phyloP scores from a whole-genome alignment of 1,140 invertebrate genomes.

The Sitophilus oryzae region DNA sequence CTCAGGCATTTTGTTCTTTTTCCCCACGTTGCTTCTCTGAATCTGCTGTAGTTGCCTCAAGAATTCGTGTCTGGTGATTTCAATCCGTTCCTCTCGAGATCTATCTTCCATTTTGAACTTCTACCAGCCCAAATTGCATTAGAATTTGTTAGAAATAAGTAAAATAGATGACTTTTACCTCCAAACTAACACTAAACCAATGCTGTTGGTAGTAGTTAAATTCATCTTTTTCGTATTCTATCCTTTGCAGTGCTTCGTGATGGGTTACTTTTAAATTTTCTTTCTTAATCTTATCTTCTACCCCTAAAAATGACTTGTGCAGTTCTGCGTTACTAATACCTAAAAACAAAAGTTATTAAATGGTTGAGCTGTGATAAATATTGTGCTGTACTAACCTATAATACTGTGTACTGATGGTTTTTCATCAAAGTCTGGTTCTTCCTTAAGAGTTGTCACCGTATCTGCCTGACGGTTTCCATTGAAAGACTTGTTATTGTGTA shows the following conservation, averaged over 20 bases:
- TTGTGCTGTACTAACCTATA: slow-evolving; percentile 34
- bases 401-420: slow-evolving; percentile 39
- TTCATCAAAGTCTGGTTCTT: slow-evolving; percentile 28
- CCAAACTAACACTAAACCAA: slow-evolving; percentile 42
- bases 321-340: slow-evolving; percentile 31
- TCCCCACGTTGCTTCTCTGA: slow-evolving; percentile 37
- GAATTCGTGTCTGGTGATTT: slow-evolving; percentile 43
- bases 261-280: slow-evolving; percentile 28
- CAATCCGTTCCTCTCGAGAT: slow-evolving; percentile 41
- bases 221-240: slow-evolving; percentile 35
- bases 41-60: slow-evolving; percentile 39
- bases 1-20: slow-evolving; percentile 28
- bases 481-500: background rate
- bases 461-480: slow-evolving; percentile 18
- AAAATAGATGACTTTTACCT: slow-evolving; percentile 25
- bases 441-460: slow-evolving; percentile 27
- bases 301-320: slow-evolving; percentile 24
- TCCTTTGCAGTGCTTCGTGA: slow-evolving; percentile 41
- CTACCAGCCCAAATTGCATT: slow-evolving; percentile 14
- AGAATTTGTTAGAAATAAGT: background rate
- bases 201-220: slow-evolving; percentile 42
- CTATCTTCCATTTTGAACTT: slow-evolving; percentile 42
- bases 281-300: slow-evolving; percentile 29
- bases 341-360: slow-evolving; percentile 18
- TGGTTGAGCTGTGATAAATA: background rate